Conservation (phyloP, 2,888 invertebrate species). For the Anagyrus pseudococci region DNA sequence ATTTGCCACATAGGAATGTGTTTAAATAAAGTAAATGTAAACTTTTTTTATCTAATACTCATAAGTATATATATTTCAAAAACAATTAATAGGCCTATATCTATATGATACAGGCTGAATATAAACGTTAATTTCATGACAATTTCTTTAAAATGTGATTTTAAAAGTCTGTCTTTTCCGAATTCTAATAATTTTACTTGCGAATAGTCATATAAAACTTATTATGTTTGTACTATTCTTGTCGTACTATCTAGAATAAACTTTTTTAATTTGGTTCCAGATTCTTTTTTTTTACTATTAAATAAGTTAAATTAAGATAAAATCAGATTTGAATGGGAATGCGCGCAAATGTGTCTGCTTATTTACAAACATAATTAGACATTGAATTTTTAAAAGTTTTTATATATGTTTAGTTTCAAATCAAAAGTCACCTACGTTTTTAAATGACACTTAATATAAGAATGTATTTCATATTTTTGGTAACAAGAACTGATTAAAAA, state of each 20-base stretch:
- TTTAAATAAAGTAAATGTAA: too few species aligned
- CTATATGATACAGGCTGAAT: conserved; percentile 22
- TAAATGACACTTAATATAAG: not conserved
- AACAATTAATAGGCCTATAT: too few species aligned
- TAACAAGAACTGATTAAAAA: not conserved
- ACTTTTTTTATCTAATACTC: too few species aligned
- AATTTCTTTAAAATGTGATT: conserved; percentile 31
- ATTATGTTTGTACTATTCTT: conserved; percentile 33
- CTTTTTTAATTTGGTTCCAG: conserved; percentile 33
- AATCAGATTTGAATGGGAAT: too few species aligned
- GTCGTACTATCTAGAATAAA: conserved; percentile 38
- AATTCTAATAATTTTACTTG: conserved; percentile 30
- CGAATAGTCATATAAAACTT: conserved; percentile 28
- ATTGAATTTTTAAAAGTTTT: conserved; percentile 14
- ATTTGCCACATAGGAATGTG: conserved; percentile 12
- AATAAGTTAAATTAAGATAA: too few species aligned
- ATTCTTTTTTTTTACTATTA: conserved; percentile 20
- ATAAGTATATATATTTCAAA: too few species aligned
- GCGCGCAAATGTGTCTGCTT: not conserved
- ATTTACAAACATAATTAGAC: not conserved
- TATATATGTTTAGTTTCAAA: conserved; percentile 16
- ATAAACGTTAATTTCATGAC: conserved; percentile 27
- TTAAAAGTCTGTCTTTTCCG: conserved; percentile 31
- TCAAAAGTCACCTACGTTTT: conserved; percentile 12
- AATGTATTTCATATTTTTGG: not conserved